Percentiles rank a stretch among this genome's conserved stretches.
phyloP scores from a whole-genome alignment of 1,140 invertebrate species.

The Cataglyphis hispanica region DNA sequence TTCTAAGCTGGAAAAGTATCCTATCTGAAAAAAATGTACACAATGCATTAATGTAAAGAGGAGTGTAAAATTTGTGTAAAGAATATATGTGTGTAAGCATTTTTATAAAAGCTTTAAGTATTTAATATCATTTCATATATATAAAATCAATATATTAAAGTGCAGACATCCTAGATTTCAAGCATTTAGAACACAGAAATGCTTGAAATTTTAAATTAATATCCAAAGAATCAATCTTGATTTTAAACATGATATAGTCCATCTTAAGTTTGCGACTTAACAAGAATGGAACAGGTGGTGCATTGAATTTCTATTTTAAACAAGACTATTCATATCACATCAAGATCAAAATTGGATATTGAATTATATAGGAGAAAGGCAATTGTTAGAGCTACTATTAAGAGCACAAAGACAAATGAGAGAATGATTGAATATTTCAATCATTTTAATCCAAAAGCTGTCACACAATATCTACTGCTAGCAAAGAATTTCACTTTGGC shows the following conservation, averaged over 20 bases:
- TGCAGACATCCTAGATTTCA: not conserved
- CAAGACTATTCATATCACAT: not conserved
- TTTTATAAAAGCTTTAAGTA: not conserved
- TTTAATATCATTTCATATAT: not conserved
- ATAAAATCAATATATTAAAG: not conserved
- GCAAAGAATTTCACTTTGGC: not conserved
- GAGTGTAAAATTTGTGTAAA: not conserved
- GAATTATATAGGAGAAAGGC: not conserved
- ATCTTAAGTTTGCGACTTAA: not conserved
- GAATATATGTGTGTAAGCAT: not conserved
- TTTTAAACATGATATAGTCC: not conserved
- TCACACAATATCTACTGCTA: not conserved
- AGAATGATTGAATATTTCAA: constrained; percentile 25
- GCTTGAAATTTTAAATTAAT: not conserved
- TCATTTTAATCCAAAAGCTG: not conserved
- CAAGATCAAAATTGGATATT: constrained; percentile 19
- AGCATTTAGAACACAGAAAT: not conserved
- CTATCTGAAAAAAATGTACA: constrained; percentile 67
- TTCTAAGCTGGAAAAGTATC: constrained; percentile 57
- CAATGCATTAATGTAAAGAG: constrained; percentile 8
- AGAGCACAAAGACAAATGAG: not conserved
- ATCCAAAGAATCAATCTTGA: not conserved
- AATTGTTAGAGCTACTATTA: constrained; percentile 43
- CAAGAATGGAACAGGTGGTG: constrained; percentile 34
- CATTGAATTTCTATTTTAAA: constrained; percentile 45